Base-by-base conservation (phyloP, 1,140 invertebrate genomes). In the Drosophila mojavensis region DNA sequence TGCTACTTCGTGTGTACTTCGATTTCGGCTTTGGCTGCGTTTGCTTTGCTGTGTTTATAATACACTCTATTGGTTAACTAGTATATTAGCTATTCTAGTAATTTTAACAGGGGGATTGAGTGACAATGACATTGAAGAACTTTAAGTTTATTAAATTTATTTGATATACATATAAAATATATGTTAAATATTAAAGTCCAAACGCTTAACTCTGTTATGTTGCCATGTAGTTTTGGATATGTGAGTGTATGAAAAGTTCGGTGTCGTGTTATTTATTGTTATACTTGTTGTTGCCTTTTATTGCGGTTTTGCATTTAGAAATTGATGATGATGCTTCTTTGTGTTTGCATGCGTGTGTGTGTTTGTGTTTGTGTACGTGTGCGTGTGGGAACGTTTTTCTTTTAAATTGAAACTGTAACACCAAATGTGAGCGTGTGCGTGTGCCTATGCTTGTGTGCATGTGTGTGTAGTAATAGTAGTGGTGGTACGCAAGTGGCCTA, bases 251-350 rank as follows among this genome's bases (percentile, higher is more conserved):
- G 24, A 26, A n/a, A 11, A 41, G 13, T 53, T 63, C 72, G 54
- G 36, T 59, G 53, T 20, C 10, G n/a, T 17, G 30, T 33, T 47
- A 28, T 47, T 51, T 65, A 9, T 39, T 60, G 10, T 65, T 24
- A 36, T 58, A 58, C 39, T 47, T 58, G 45, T 48, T 59, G 54
- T 58, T 55, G 56, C 73, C 69, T 84, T 85, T 84, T 84, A 84
- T 85, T 84, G 81, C 81, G 81, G 81, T 85, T 84, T 86, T 85
- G 82, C 82, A 86, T 85, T 85, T 81, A 76, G 82, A 85, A 85
- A 85, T 85, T 86, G 83, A 76, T 86, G 82, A 86, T 86, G 79
- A 81, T 78, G 61, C 60, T 66, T 41, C 75, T 75, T 74, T 73
- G n/a, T 45, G 59, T 60, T 33, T 65, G 59, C 20, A 11, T 51